Evolutionary conservation across 2,113 vertebrate genomes (phyloP).

Genomic region (Ceuthmochares aereus): DNA sequence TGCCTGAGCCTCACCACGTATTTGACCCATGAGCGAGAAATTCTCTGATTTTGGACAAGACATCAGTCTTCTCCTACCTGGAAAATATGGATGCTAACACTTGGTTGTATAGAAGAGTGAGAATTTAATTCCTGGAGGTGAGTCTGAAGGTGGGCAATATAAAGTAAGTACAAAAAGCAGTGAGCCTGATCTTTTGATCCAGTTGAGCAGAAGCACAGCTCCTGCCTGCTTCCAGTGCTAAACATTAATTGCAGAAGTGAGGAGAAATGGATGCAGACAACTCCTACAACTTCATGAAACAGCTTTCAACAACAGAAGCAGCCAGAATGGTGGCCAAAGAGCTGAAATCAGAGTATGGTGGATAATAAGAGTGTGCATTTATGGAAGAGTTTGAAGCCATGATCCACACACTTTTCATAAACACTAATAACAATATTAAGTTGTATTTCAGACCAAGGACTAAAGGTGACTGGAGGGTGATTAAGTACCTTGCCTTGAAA

Average conservation of each 20-base stretch:
- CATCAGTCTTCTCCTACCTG: neutral
- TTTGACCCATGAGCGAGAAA: neutral
- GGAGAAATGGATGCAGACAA: neutral
- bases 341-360: neutral
- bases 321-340: neutral
- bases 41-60: neutral
- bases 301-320: neutral
- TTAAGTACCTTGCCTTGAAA: neutral
- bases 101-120: neutral
- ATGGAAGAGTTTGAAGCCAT: neutral
- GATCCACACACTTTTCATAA: neutral
- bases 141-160: neutral
- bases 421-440: neutral
- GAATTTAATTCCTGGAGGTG: neutral
- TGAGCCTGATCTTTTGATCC: neutral
- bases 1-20: neutral
- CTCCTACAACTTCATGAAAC: neutral
- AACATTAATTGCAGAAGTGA: neutral
- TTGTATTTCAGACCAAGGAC: neutral
- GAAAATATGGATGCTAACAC: neutral
- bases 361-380: neutral
- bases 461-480: neutral
- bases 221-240: neutral
- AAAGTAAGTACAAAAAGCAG: neutral
- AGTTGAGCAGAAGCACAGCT: neutral